phyloP scores from a whole-genome alignment of 2,113 vertebrate genomes.

The Mustela lutreola region DNA sequence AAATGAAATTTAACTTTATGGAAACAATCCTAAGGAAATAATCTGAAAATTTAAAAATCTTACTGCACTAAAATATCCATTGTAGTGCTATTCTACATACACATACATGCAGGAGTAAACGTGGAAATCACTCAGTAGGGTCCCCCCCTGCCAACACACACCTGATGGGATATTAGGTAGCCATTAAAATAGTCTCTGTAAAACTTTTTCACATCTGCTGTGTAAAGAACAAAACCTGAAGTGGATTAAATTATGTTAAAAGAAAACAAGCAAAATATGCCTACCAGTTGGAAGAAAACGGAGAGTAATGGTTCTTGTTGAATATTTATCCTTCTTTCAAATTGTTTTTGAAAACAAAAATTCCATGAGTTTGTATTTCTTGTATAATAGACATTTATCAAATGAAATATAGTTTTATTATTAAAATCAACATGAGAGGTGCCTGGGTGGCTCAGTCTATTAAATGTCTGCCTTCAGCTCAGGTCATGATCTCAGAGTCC shows the following conservation, averaged over 20 bases:
- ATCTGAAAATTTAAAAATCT: constrained; percentile 6
- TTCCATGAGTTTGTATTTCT: not conserved
- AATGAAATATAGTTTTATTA: not conserved
- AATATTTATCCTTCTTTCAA: not conserved
- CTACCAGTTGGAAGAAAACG: not conserved
- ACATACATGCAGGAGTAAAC: not conserved
- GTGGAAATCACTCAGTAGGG: not conserved
- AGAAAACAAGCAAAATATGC: not conserved
- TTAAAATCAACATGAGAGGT: not conserved
- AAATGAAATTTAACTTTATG: not conserved
- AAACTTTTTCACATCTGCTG: not conserved
- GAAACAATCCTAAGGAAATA: not conserved
- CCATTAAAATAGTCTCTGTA: not conserved
- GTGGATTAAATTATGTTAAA: not conserved
- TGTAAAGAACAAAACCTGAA: not conserved
- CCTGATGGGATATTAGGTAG: not conserved
- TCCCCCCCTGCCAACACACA: not conserved
- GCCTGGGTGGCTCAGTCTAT: not conserved
- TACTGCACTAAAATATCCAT: not conserved
- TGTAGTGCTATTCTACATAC: not conserved
- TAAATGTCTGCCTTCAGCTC: not conserved
- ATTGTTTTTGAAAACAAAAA: not conserved
- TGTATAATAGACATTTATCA: not conserved
- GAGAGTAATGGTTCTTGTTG: not conserved
- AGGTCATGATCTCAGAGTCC: not conserved